Conservation (phyloP, 2,113 vertebrate species). For the Picathartes gymnocephalus region DNA sequence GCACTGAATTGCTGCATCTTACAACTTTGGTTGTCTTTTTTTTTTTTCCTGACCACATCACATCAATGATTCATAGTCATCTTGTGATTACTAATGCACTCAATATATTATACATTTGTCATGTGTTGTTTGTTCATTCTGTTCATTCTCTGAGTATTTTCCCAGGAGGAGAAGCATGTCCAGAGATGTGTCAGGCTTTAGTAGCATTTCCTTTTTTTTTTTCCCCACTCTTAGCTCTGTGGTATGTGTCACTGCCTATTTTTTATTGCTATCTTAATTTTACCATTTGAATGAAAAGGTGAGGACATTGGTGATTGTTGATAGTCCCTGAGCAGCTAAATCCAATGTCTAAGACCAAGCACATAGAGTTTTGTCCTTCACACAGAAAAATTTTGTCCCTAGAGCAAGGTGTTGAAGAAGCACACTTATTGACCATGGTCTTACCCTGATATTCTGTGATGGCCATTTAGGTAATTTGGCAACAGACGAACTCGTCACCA, state of each 20-base stretch:
- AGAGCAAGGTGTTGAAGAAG: neutral
- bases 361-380: neutral
- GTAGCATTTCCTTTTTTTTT: neutral
- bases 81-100: constrained; percentile 5
- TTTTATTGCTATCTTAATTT: neutral
- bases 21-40: neutral
- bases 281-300: neutral
- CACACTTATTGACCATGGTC: neutral
- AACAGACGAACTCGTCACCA: neutral
- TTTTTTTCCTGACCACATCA: neutral
- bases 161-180: neutral
- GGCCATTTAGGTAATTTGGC: neutral
- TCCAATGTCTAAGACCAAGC: neutral
- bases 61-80: constrained; percentile 17
- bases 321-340: neutral
- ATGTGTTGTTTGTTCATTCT: neutral
- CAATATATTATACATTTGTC: neutral
- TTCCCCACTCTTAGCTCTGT: neutral
- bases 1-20: neutral
- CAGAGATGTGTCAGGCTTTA: neutral
- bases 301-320: neutral
- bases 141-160: neutral
- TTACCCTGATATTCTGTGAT: neutral
- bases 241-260: fast-evolving
- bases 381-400: neutral